Base-by-base conservation (phyloP, 92 coral and sea anemone species). In the Diadumene lineata region DNA sequence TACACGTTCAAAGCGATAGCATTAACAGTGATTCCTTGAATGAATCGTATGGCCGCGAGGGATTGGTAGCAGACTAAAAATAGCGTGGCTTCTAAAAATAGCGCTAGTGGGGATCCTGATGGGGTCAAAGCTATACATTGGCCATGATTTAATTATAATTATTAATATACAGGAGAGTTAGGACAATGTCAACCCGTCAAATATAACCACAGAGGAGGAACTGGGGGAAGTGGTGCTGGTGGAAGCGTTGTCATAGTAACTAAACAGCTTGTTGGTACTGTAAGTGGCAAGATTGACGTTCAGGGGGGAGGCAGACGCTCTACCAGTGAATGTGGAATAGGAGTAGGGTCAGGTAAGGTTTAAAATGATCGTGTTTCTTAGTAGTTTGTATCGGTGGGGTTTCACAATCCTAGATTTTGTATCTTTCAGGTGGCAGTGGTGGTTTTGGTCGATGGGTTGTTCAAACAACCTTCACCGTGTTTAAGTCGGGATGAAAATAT, bases 151-250 rank as follows among this genome's bases (percentile, higher is more conserved):
- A 13, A 38, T 38, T 21, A 3, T 13, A 9, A 13, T 16, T 53
- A 53, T 53, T 71, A 27, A 43, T 22, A 43, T 72, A 18, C 31
- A 60, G 64, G 67, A 43, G 67, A 72, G 17, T 21, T 27, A 34
- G 83, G 83, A 38, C 68, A 34, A 31, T 79, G 83, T 57, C 60
- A 34, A 1, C 25, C 46, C 13, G 48, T 38, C 48, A 38, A 4
- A 38, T 29, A 19, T 48, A 57, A 57, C 16, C 82, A 73, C 66
- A 66, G 85, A 61, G 66, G 77, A 10, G 85, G 85, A 31, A 74
- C 77, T 15, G 81, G 89, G 69, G 89, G 89, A 18, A 80, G 89
- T 69, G 92, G 92, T 19, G 87, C 92, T 2, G 92, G 88, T 48
- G 92, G 92, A 25, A 78, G 82, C 72, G 85, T 83, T 16, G 82